phyloP scores from a whole-genome alignment of 2,797 vertebrate genomes.

The Clamator glandarius region DNA sequence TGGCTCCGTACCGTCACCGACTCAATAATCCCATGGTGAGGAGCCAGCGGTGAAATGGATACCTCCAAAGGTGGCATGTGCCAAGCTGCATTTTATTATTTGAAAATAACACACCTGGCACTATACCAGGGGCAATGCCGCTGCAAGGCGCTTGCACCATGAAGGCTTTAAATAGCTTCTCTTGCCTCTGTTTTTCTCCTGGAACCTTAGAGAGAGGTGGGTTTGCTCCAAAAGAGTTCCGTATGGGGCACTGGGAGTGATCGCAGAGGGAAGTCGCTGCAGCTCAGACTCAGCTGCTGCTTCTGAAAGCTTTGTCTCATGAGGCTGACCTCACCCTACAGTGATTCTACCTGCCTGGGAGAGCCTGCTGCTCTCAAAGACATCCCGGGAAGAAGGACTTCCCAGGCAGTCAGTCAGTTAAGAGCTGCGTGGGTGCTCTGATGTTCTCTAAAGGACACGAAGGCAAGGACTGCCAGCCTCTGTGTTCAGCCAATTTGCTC shows the following conservation, averaged over 20 bases:
- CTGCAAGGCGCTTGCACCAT: neutral
- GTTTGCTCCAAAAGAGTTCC: neutral
- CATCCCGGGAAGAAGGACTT: neutral
- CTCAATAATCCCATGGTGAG: neutral
- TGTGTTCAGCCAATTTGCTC: neutral
- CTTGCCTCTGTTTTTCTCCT: neutral
- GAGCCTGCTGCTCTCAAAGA: neutral
- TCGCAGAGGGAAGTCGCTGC: neutral
- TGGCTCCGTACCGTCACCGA: neutral
- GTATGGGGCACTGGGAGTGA: rapidly evolving
- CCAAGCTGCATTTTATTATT: neutral
- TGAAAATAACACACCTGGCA: neutral
- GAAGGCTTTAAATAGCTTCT: neutral
- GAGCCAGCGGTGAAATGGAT: neutral
- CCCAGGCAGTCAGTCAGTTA: neutral
- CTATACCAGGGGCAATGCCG: neutral
- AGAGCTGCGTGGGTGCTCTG: neutral
- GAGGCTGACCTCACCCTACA: neutral
- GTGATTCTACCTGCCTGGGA: neutral
- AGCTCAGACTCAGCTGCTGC: neutral
- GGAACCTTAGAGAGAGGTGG: neutral
- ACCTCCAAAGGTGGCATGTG: neutral
- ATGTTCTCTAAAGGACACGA: neutral
- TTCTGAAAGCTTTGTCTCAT: neutral
- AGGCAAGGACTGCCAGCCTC: neutral